A percentile compares a stretch with the other conserved stretches of the same genome.
These are phyloP conservation scores for Petromus typicus DNA, from an alignment of 2,113 vertebrate genomes.

Conservation along the genomic window DNA sequence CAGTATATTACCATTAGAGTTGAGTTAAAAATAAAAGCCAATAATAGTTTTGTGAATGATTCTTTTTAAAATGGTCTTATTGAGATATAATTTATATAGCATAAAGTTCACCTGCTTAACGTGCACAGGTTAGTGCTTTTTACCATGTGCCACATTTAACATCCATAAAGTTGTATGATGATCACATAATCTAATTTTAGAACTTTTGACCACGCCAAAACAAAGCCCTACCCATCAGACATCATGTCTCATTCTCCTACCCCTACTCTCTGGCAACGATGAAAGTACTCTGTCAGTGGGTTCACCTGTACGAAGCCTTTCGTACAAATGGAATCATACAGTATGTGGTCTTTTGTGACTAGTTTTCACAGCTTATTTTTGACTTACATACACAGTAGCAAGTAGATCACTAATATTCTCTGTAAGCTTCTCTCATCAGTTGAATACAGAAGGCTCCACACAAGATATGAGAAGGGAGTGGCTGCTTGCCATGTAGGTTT, in stretches of 20 bases:
- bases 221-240: background rate
- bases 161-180: background rate
- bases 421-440: background rate
- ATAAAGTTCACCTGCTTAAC: background rate
- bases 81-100: conserved; percentile 19
- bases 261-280: background rate
- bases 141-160: background rate
- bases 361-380: background rate
- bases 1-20: background rate
- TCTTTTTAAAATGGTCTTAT: background rate
- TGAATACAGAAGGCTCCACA: background rate
- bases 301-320: background rate
- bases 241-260: too few species aligned
- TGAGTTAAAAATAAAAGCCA: background rate
- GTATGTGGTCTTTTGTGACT: background rate
- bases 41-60: background rate
- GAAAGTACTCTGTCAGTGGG: background rate
- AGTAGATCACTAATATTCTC: conserved; percentile 9
- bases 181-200: background rate
- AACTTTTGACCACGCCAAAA: background rate
- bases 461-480: background rate
- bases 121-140: background rate
- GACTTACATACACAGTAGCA: background rate
- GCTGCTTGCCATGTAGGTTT: background rate
- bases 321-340: background rate